phyloP scores from a whole-genome alignment of 2,113 vertebrate species.

The Nesoenas mayeri region DNA sequence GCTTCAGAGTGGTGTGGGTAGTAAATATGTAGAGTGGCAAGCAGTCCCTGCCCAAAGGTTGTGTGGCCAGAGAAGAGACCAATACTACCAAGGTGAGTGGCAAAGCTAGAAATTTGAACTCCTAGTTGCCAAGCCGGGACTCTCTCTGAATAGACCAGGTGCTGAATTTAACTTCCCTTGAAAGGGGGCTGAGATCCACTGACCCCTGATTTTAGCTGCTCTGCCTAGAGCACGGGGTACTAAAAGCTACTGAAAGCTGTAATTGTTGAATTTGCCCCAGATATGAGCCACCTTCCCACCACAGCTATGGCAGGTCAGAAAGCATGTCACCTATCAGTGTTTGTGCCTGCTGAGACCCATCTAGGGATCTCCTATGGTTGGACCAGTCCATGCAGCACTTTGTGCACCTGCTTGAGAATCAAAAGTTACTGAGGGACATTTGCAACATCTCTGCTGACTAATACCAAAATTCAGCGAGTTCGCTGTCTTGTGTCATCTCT shows the following conservation, averaged over 20 bases:
- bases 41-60: background rate
- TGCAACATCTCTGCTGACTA: background rate
- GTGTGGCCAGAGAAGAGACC: background rate
- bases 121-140: background rate
- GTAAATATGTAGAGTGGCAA: background rate
- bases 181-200: fast-evolving
- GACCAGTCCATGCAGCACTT: background rate
- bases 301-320: background rate
- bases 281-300: background rate
- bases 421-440: background rate
- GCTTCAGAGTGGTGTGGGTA: background rate
- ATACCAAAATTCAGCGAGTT: background rate
- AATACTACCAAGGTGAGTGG: background rate
- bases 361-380: background rate
- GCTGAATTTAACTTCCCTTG: background rate
- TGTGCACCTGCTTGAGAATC: background rate
- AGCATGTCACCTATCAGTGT: background rate
- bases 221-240: background rate
- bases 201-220: background rate
- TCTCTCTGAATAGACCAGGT: background rate
- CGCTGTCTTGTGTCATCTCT: background rate
- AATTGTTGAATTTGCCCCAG: background rate
- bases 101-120: background rate
- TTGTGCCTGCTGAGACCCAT: background rate
- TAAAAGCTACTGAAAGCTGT: background rate